Base-by-base conservation (phyloP, 2,113 vertebrate genomes). In the Malurus elegans region DNA sequence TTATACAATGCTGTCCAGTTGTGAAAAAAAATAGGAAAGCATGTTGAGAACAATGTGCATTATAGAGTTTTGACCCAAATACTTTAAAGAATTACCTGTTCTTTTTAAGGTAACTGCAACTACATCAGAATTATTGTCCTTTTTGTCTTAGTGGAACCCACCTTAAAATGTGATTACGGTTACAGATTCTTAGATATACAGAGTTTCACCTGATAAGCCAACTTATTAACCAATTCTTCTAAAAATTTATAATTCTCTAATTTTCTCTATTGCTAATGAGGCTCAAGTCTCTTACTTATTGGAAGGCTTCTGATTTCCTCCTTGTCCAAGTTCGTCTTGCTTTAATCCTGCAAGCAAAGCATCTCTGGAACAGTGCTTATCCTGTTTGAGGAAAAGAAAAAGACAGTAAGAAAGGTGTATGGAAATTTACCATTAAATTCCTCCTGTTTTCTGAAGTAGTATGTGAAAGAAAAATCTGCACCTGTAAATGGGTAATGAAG, bases 361-460 rank as follows among this genome's bases (percentile, higher is more conserved):
- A 85, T 99, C 99, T 98, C 99, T 98, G 96, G 99, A 99, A 98
- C 99, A 99, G 98, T 99, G 99, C 86, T 99, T 99, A 98, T 99
- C 99, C 99, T 99, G 97, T 79, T 95, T 86, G 85, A 16, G 92
- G 50, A 81, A 78, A 95, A 66, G 24, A 85, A 34, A 74, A 86
- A 71, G 56, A 38, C 4, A 32, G 54, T 65, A 44, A 90, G 42
- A 88, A 91, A 87, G 40, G 34, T 9, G 18, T 14, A 56, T 87
- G n/a, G 95, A 91, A 48, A 71, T n/a, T 71, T 47, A 65, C 60
- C 36, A 76, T 10, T 17, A 25, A 86, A 71, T 56, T 80, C 16
- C 16, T 21, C 62, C n/a, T 64, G 38, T 29, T 87, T 73, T 78
- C 24, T 70, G 76, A 96, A 95, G 10, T 9, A 67, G n/a, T 14